Conservation (phyloP, 2,797 vertebrate genomes). For the Pipistrellus pygmaeus region DNA sequence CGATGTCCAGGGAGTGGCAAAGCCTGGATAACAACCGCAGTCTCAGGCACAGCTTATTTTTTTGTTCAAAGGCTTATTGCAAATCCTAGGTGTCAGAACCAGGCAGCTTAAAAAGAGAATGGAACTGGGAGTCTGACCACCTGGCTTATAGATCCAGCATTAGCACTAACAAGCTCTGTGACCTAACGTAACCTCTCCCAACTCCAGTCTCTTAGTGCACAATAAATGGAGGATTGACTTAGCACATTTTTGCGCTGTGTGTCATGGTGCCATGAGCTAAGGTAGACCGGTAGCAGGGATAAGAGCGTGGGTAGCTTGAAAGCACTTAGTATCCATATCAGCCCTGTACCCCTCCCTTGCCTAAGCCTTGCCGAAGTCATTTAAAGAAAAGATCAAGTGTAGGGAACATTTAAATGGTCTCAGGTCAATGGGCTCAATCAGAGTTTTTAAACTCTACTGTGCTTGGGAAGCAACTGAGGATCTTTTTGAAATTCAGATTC, state of each 20-base stretch:
- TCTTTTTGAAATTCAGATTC: constrained; percentile 17
- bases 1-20: constrained; percentile 80
- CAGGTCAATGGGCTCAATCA: not conserved
- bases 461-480: not conserved
- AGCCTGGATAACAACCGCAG: constrained; percentile 83
- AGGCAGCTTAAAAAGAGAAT: constrained; percentile 67
- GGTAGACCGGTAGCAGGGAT: not conserved
- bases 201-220: not conserved
- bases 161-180: constrained; percentile 71
- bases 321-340: not conserved
- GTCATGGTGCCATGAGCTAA: not conserved
- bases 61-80: constrained; percentile 84
- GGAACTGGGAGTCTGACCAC: constrained; percentile 35
- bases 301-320: not conserved
- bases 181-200: constrained; percentile 59
- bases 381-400: not conserved
- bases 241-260: not conserved
- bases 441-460: not conserved
- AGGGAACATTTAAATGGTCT: not conserved
- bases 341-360: not conserved
- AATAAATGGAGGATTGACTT: constrained; percentile 2
- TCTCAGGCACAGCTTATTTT: constrained; percentile 79
- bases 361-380: not conserved
- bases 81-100: constrained; percentile 79
- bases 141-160: constrained; percentile 64